phyloP scores from a whole-genome alignment of 2,888 invertebrate species.

The Drosophila diplacantha region DNA sequence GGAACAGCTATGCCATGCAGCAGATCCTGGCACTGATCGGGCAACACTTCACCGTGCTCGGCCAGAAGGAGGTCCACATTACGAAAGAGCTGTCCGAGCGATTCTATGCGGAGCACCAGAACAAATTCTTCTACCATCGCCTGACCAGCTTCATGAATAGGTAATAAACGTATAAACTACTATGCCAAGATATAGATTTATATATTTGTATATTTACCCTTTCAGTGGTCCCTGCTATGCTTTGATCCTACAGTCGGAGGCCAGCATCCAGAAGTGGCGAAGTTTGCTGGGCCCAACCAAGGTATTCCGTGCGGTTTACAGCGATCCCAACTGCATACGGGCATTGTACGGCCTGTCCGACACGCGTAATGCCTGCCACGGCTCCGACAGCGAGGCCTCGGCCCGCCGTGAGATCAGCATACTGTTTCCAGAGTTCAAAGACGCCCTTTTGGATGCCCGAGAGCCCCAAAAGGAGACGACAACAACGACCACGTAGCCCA shows the following conservation, averaged over 20 bases:
- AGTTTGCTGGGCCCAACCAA: slow-evolving; percentile 93
- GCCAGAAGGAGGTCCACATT: slow-evolving; percentile 82
- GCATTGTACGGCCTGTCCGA: slow-evolving; percentile 93
- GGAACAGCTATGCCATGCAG: slow-evolving; percentile 85
- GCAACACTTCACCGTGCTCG: slow-evolving; percentile 85
- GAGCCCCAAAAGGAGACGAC: not conserved
- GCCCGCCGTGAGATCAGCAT: slow-evolving; percentile 87
- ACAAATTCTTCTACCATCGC: slow-evolving; percentile 90
- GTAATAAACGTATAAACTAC: slow-evolving; percentile 76
- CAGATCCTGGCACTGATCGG: slow-evolving; percentile 84
- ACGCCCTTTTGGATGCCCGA: not conserved
- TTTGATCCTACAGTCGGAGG: slow-evolving; percentile 85
- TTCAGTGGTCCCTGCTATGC: slow-evolving; percentile 89
- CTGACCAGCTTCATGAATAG: slow-evolving; percentile 89
- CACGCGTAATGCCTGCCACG: slow-evolving; percentile 96
- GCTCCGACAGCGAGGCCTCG: slow-evolving; percentile 88
- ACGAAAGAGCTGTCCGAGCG: slow-evolving; percentile 82
- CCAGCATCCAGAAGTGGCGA: slow-evolving; percentile 90
- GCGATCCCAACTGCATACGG: slow-evolving; percentile 87
- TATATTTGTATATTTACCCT: not conserved
- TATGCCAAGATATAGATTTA: not conserved
- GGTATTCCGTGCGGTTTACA: slow-evolving; percentile 87
- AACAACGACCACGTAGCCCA: slow-evolving; percentile 4
- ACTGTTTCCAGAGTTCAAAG: slow-evolving; percentile 88
- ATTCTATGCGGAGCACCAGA: slow-evolving; percentile 90